Percentiles rank a stretch among this genome's conserved stretches.
These are phyloP conservation scores for Danionella cerebrum DNA, from an alignment of 2,113 vertebrate species.

Conservation along the genomic window DNA sequence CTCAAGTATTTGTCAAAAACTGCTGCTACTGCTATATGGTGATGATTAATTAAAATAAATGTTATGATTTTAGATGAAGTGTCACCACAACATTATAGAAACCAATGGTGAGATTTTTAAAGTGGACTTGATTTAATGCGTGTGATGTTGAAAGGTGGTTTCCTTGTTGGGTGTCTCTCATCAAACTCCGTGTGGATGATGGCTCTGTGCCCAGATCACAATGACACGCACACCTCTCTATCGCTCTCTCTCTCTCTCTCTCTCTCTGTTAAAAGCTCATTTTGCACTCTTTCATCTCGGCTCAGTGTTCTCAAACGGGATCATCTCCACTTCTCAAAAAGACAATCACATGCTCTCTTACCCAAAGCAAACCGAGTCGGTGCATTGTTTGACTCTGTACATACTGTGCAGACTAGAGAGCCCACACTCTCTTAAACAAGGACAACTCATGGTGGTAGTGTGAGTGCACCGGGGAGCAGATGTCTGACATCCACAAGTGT, in stretches of 20 bases:
- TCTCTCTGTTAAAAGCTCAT: no score
- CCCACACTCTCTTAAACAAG: background rate
- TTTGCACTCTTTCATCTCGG: no score
- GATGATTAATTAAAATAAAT: no score
- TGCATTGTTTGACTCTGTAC: background rate
- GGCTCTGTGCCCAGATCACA: background rate
- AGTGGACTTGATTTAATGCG: no score
- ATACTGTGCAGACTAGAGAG: background rate
- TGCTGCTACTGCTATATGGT: no score
- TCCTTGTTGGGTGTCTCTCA: slow-evolving; percentile 16
- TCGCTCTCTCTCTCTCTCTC: slow-evolving; percentile 5
- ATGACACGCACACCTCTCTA: background rate
- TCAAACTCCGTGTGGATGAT: slow-evolving; percentile 10
- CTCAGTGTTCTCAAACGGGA: background rate
- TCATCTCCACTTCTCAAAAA: background rate
- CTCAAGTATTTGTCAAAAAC: no score
- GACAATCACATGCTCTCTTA: background rate
- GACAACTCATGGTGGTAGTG: background rate
- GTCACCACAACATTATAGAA: no score
- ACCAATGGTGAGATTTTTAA: no score
- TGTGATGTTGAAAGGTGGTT: slow-evolving; percentile 5
- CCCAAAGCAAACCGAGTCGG: background rate
- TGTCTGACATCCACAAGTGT: slow-evolving; percentile 9
- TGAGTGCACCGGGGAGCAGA: background rate
- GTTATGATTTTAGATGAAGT: no score